phyloP scores from a whole-genome alignment of 1,140 invertebrate genomes.

The Formica exsecta region DNA sequence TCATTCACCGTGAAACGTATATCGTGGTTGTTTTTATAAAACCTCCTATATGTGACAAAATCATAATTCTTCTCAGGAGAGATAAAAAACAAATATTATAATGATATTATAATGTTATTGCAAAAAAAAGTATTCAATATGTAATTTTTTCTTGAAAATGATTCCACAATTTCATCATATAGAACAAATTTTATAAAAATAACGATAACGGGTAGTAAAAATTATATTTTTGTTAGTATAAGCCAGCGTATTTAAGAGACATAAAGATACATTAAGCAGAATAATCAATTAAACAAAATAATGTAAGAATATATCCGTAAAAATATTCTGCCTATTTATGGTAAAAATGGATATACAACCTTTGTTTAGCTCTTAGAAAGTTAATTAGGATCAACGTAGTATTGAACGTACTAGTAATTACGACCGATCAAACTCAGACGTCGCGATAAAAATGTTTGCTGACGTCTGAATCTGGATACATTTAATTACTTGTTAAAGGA shows the following conservation, averaged over 20 bases:
- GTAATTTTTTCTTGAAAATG: constrained; percentile 3
- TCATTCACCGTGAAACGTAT: background rate
- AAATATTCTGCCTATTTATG: background rate
- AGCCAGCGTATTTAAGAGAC: background rate
- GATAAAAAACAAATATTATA: background rate
- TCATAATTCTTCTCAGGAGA: background rate
- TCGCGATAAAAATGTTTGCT: constrained; percentile 44
- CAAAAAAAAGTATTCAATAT: background rate
- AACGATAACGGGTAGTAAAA: background rate
- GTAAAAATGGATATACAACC: background rate
- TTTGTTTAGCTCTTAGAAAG: background rate
- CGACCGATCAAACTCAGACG: constrained; percentile 48
- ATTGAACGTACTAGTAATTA: constrained; percentile 49
- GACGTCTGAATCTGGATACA: constrained; percentile 58
- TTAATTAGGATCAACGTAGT: background rate
- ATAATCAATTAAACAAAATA: background rate
- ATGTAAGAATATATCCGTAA: background rate
- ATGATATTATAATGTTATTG: constrained; percentile 1
- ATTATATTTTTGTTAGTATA: no score
- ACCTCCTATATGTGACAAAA: background rate
- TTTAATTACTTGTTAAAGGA: constrained; percentile 63
- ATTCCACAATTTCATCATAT: background rate
- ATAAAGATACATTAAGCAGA: background rate
- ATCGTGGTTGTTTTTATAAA: constrained; percentile 18
- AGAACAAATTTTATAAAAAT: constrained; percentile 21